Conservation (phyloP, 2,888 invertebrate genomes). For the Lottia gigantea region DNA sequence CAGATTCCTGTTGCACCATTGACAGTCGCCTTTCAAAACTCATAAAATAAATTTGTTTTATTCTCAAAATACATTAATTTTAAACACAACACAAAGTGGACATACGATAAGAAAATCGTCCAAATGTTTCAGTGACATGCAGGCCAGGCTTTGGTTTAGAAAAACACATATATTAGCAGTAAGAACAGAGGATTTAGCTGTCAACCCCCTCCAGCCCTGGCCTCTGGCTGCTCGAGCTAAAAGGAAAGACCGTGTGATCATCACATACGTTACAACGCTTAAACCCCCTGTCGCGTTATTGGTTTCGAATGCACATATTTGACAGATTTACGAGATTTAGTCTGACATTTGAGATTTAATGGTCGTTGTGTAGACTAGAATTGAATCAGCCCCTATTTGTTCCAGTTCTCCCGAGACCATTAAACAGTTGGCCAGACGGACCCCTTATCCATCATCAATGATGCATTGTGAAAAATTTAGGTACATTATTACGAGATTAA, state of each 20-base stretch:
- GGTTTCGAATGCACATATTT: constrained; percentile 5
- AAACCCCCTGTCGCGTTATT: constrained; percentile 2
- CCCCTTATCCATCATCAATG: constrained; percentile 4
- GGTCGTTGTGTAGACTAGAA: constrained; percentile 10
- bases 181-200: neutral
- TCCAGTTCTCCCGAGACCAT: constrained; percentile 1
- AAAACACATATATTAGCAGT: constrained; percentile 1
- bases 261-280: neutral
- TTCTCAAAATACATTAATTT: constrained; percentile 2
- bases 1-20: neutral
- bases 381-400: constrained; percentile 6
- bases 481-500: neutral
- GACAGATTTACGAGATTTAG: constrained; percentile 2
- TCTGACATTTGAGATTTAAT: constrained; percentile 6
- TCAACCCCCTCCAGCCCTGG: constrained; percentile 4
- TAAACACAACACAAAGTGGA: constrained; percentile 5
- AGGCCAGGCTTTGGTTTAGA: neutral
- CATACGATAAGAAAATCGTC: constrained; percentile 7
- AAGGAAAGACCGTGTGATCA: neutral
- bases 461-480: neutral
- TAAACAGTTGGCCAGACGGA: constrained; percentile 10
- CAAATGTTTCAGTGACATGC: neutral
- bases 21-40: constrained; percentile 1
- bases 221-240: neutral
- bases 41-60: neutral